phyloP scores from a whole-genome alignment of 2,113 vertebrate genomes.

The Rhegmatorhina hoffmannsi region DNA sequence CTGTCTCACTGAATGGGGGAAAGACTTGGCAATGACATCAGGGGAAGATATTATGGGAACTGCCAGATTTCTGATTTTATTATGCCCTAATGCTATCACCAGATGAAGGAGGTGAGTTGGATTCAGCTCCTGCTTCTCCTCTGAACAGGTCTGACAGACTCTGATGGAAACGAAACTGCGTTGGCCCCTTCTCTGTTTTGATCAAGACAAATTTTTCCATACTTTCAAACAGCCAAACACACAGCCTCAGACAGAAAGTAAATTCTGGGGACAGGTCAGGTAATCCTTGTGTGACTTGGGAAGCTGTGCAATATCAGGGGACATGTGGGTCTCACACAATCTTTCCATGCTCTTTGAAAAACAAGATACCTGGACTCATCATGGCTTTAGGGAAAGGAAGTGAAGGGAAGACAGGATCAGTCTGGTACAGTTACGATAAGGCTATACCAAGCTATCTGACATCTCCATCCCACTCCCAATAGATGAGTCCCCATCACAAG shows the following conservation, averaged over 20 bases:
- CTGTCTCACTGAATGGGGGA: not conserved
- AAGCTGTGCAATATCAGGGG: not conserved
- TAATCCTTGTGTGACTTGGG: not conserved
- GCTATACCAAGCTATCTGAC: not conserved
- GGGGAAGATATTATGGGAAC: not conserved
- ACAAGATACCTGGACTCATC: not conserved
- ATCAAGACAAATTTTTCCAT: not conserved
- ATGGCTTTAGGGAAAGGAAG: not conserved
- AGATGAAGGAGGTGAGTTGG: not conserved
- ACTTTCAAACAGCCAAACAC: not conserved
- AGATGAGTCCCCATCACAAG: not conserved
- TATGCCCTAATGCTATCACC: not conserved
- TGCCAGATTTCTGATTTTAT: not conserved
- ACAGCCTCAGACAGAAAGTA: fast-evolving
- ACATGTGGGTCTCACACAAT: not conserved
- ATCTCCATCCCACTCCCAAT: not conserved
- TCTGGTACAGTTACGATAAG: not conserved
- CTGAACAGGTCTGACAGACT: not conserved
- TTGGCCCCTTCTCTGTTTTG: not conserved
- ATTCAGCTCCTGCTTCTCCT: not conserved
- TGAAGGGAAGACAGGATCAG: not conserved
- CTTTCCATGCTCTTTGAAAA: not conserved
- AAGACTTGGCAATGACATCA: not conserved
- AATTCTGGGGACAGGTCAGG: not conserved
- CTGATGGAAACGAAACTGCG: not conserved